These are phyloP conservation scores for Epinephelus fuscoguttatus DNA, from an alignment of 2,113 vertebrate genomes.

Conservation along the genomic window DNA sequence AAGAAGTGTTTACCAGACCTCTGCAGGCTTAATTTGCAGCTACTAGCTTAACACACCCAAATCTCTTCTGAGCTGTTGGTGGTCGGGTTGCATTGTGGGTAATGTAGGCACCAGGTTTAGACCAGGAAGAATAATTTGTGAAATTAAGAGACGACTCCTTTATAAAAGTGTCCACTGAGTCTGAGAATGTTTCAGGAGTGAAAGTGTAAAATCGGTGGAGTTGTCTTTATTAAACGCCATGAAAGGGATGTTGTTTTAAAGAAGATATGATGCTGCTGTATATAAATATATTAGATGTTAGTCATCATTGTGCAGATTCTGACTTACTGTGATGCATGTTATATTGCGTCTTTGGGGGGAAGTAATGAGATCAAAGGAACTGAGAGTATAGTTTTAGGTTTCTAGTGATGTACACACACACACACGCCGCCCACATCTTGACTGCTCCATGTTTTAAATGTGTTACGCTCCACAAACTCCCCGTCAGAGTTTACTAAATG, in stretches of 20 bases:
- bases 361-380: slow-evolving; percentile 2
- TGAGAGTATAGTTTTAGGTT: background rate
- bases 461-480: slow-evolving; percentile 1
- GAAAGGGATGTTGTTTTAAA: slow-evolving; percentile 18
- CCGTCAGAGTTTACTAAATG: slow-evolving; percentile 24
- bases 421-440: background rate
- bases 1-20: background rate
- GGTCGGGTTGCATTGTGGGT: slow-evolving; percentile 11
- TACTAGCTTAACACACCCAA: background rate
- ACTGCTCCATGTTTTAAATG: background rate
- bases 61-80: background rate
- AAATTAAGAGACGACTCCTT: background rate
- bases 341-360: background rate
- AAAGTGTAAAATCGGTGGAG: background rate
- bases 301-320: slow-evolving; percentile 1
- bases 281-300: slow-evolving; percentile 42
- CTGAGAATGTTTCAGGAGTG: background rate
- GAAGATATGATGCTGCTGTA: slow-evolving; percentile 38
- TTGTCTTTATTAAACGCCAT: background rate
- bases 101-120: background rate
- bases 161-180: background rate
- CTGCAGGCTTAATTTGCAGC: background rate
- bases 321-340: slow-evolving; percentile 10
- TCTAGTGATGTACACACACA: background rate
- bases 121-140: background rate